Percentiles rank a stretch among this genome's conserved stretches.
Evolutionary conservation across 2,888 invertebrate species (phyloP).

Genomic region (Bimastos eiseni): DNA sequence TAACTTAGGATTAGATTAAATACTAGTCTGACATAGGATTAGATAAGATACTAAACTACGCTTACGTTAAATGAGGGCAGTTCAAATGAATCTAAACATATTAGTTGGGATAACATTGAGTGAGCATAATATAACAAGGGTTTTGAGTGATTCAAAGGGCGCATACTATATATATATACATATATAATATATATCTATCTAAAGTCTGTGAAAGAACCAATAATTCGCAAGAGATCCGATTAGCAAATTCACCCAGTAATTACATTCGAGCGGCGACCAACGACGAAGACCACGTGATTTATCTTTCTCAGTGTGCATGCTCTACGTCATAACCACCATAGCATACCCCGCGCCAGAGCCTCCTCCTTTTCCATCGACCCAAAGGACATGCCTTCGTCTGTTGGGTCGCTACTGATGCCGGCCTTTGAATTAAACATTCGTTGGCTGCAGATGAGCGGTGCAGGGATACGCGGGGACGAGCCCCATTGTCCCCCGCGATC

Average conservation of each 20-base stretch:
- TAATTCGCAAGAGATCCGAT: not conserved
- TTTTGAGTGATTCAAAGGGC: too few species aligned
- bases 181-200: too few species aligned
- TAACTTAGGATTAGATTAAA: too few species aligned
- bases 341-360: not conserved
- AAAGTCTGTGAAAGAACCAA: too few species aligned
- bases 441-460: not conserved
- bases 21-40: too few species aligned
- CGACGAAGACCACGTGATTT: not conserved
- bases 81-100: not conserved
- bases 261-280: not conserved
- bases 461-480: not conserved
- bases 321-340: not conserved
- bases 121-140: too few species aligned
- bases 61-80: too few species aligned
- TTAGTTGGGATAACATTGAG: not conserved
- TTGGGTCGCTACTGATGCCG: not conserved
- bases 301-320: not conserved
- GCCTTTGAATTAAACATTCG: conserved; percentile 13
- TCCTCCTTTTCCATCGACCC: not conserved
- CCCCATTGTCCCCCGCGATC: not conserved
- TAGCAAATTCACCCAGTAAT: not conserved
- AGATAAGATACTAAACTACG: too few species aligned
- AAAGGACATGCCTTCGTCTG: not conserved
- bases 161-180: too few species aligned